phyloP scores from a whole-genome alignment of 2,113 vertebrate genomes.

The Amia ocellicauda region DNA sequence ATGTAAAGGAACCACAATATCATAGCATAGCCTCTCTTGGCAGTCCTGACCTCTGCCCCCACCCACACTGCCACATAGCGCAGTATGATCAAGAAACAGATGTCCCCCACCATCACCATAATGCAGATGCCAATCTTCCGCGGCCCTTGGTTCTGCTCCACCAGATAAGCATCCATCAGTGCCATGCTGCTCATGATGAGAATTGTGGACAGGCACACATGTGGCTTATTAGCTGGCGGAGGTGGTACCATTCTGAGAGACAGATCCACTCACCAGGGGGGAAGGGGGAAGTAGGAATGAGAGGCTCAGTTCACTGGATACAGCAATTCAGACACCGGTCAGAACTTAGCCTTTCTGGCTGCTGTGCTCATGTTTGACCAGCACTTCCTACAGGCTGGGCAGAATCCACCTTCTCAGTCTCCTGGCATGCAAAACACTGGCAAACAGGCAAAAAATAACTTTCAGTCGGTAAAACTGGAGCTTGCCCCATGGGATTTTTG shows the following conservation, averaged over 20 bases:
- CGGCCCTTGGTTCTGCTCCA: conserved; percentile 72
- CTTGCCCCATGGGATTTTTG: too few relatives aligned
- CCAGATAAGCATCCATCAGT: conserved; percentile 69
- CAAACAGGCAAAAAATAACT: too few relatives aligned
- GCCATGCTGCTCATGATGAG: conserved; percentile 76
- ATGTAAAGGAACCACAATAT: conserved; percentile 77
- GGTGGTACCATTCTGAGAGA: conserved; percentile 65
- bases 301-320: neutral
- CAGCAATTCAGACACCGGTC: conserved; percentile 28
- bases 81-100: conserved; percentile 68
- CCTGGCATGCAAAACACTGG: too few relatives aligned
- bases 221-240: conserved; percentile 67
- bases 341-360: conserved; percentile 45
- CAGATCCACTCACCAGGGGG: conserved; percentile 3
- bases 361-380: conserved; percentile 44
- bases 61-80: conserved; percentile 72
- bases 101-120: conserved; percentile 72
- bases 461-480: too few relatives aligned
- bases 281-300: conserved; percentile 19
- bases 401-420: conserved; percentile 41
- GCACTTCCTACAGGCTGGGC: conserved; percentile 54
- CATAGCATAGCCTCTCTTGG: conserved; percentile 73
- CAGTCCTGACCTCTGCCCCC: conserved; percentile 67
- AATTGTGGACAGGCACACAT: conserved; percentile 69
- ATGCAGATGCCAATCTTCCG: conserved; percentile 72